Evolutionary conservation across 2,113 vertebrate genomes (phyloP).

Genomic region (Antigone vipio): DNA sequence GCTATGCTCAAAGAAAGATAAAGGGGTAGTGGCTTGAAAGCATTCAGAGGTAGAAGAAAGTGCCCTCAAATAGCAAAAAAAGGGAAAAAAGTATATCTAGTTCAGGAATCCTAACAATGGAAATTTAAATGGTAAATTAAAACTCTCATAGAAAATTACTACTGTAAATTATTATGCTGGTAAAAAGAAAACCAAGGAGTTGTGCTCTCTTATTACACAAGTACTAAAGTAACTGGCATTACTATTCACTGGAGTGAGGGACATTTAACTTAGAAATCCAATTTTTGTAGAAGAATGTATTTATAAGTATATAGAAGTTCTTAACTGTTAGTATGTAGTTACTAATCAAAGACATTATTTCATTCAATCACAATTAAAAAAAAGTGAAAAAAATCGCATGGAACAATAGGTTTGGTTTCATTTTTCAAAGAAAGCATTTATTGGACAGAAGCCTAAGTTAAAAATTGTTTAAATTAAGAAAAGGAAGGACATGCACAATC

Average conservation of each 20-base stretch:
- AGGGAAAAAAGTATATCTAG: neutral
- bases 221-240: neutral
- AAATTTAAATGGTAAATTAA: neutral
- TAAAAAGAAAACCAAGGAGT: neutral
- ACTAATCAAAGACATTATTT: neutral
- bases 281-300: neutral
- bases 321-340: neutral
- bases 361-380: neutral
- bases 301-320: neutral
- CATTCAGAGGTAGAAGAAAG: neutral
- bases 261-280: neutral
- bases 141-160: neutral
- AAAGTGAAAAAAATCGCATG: neutral
- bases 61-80: neutral
- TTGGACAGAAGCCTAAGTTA: neutral
- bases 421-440: neutral
- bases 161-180: neutral
- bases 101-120: neutral
- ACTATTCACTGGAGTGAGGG: neutral
- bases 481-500: neutral
- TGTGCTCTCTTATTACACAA: neutral
- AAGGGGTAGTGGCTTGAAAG: neutral
- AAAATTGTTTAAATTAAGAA: neutral
- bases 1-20: neutral
- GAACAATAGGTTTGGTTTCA: neutral